Percentiles rank a stretch among this genome's conserved stretches.
Conservation (phyloP, 2,888 invertebrate species). For the Lepeophtheirus nordmannii region DNA sequence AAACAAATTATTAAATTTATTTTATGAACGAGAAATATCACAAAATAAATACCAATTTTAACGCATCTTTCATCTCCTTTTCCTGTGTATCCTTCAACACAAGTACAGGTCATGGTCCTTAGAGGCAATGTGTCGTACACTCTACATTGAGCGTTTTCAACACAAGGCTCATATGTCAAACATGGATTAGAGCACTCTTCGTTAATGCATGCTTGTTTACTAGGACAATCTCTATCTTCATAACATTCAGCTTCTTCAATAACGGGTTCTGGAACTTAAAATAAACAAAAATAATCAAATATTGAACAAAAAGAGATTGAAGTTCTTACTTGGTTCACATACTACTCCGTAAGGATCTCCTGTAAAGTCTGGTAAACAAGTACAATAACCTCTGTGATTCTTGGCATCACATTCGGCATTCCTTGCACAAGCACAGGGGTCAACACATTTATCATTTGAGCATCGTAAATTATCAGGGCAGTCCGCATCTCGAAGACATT, state of each 20-base stretch:
- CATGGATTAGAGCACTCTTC: conserved; percentile 65
- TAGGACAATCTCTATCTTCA: conserved; percentile 35
- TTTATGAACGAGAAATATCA: background rate
- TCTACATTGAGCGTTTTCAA: conserved; percentile 50
- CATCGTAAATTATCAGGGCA: conserved; percentile 25
- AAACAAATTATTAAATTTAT: background rate
- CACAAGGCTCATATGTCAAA: conserved; percentile 51
- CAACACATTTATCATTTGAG: conserved; percentile 46
- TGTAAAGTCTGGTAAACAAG: conserved; percentile 44
- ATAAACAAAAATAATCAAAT: background rate
- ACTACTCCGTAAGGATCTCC: conserved; percentile 51
- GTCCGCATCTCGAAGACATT: conserved; percentile 17
- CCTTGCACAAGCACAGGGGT: conserved; percentile 49
- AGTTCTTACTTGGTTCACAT: conserved; percentile 25
- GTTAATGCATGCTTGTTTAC: conserved; percentile 59
- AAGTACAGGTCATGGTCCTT: conserved; percentile 72
- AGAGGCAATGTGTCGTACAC: conserved; percentile 71
- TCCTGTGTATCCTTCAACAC: conserved; percentile 62
- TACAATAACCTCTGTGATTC: conserved; percentile 52
- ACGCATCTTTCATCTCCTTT: conserved; percentile 49
- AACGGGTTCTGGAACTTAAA: conserved; percentile 10
- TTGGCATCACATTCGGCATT: conserved; percentile 61
- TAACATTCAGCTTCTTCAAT: conserved; percentile 25
- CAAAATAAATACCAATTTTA: conserved; percentile 15
- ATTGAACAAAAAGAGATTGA: background rate